phyloP scores from a whole-genome alignment of 2,113 vertebrate species.

The Ceyx melanurus region DNA sequence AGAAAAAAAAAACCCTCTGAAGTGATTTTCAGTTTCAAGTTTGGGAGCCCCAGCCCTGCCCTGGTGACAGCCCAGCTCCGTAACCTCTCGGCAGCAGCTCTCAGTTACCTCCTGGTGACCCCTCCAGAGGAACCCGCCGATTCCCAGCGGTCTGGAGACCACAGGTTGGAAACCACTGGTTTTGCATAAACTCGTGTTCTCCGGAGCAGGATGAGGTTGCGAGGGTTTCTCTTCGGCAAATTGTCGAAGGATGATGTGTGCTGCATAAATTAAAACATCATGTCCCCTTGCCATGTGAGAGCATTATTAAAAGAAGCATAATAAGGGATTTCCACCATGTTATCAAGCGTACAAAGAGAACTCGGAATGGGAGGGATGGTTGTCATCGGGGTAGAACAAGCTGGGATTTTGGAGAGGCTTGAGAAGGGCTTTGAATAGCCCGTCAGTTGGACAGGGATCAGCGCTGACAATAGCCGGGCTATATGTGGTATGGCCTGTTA shows the following conservation, averaged over 20 bases:
- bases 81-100: not conserved
- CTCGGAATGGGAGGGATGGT: conserved; percentile 51
- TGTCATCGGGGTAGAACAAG: conserved; percentile 41
- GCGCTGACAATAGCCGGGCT: conserved; percentile 46
- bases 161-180: conserved; percentile 57
- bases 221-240: conserved; percentile 40
- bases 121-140: not conserved
- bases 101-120: conserved; percentile 52
- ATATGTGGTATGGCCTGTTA: conserved; percentile 50
- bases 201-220: not conserved
- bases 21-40: not conserved
- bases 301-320: conserved; percentile 61
- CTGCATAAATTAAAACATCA: conserved; percentile 64
- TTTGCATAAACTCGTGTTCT: conserved; percentile 53
- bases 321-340: conserved; percentile 69
- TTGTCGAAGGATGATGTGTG: conserved; percentile 19
- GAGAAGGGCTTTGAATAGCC: conserved; percentile 58
- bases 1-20: not conserved
- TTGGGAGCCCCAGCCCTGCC: not conserved
- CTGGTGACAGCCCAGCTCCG: not conserved
- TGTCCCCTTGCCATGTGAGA: conserved; percentile 50
- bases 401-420: conserved; percentile 56
- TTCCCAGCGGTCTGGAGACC: conserved; percentile 49
- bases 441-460: conserved; percentile 56
- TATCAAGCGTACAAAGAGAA: conserved; percentile 61